Conservation (phyloP, 1,140 invertebrate species). For the Diorhabda sublineata region DNA sequence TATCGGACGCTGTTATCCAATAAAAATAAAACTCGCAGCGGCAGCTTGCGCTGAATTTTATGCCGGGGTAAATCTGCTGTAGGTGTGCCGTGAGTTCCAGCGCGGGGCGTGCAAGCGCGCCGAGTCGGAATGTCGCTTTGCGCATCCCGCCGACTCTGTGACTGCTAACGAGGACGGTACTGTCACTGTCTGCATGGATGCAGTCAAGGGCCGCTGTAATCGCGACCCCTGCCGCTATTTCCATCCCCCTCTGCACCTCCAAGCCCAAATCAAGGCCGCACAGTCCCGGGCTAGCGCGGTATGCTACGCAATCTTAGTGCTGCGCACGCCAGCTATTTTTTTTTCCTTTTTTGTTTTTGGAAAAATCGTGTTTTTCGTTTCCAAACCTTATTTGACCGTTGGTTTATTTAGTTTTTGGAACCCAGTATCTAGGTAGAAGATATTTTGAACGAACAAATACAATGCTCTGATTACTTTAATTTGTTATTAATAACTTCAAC, state of each 20-base stretch:
- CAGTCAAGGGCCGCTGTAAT: constrained; percentile 94
- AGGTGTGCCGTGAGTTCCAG: constrained; percentile 98
- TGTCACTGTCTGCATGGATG: constrained; percentile 98
- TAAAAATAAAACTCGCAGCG: constrained; percentile 29
- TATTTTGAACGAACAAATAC: not conserved
- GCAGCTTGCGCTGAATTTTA: constrained; percentile 38
- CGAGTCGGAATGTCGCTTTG: constrained; percentile 94
- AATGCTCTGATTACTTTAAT: too few relatives aligned
- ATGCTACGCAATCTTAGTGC: constrained; percentile 64
- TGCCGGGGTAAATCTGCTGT: constrained; percentile 49
- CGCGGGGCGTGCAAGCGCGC: constrained; percentile 94
- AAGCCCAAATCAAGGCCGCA: constrained; percentile 97
- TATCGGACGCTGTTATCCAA: too few relatives aligned
- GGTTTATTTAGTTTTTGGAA: constrained; percentile 6
- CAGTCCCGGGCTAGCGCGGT: constrained; percentile 92
- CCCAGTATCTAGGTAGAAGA: not conserved
- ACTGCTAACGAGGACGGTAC: constrained; percentile 90
- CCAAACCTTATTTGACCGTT: constrained; percentile 30
- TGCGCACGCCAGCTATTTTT: constrained; percentile 45
- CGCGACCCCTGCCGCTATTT: constrained; percentile 96
- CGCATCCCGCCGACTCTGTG: constrained; percentile 92
- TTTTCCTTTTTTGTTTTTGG: constrained; percentile 33
- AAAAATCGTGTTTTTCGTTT: constrained; percentile 27
- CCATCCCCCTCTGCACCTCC: constrained; percentile 95
- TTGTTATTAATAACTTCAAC: too few relatives aligned